phyloP scores from a whole-genome alignment of 2,888 invertebrate genomes.

The Deroplatys truncata region DNA sequence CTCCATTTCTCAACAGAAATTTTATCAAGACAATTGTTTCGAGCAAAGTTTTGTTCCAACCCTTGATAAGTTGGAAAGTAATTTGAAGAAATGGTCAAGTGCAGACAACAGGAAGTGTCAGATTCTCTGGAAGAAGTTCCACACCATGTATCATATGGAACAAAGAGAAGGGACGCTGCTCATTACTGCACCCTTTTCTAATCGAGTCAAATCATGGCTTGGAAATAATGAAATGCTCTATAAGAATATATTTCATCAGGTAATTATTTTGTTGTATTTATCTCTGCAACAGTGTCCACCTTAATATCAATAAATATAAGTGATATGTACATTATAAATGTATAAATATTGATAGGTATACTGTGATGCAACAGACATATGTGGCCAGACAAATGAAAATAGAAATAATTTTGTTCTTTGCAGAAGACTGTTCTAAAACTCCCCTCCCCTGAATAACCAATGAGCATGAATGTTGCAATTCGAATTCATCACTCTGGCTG shows the following conservation, averaged over 20 bases:
- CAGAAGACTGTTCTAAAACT: no score
- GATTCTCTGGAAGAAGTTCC: slow-evolving; percentile 27
- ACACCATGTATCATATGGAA: slow-evolving; percentile 23
- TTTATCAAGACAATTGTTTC: slow-evolving; percentile 17
- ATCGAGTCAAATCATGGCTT: slow-evolving; percentile 19
- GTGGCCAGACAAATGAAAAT: no score
- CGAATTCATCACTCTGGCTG: no score
- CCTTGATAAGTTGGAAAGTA: background rate
- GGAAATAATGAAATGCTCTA: slow-evolving; percentile 9
- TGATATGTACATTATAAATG: no score
- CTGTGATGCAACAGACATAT: no score
- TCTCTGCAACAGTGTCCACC: background rate
- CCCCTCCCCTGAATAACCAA: no score
- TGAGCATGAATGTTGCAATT: no score
- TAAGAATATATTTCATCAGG: slow-evolving; percentile 15
- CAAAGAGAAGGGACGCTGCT: slow-evolving; percentile 12
- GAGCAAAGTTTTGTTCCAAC: background rate
- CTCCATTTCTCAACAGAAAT: background rate
- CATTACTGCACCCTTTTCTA: slow-evolving; percentile 10
- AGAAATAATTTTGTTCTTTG: no score
- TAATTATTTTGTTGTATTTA: background rate
- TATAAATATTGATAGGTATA: no score
- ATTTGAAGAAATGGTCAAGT: background rate
- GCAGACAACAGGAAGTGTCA: slow-evolving; percentile 23
- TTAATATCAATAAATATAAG: no score